Base-by-base conservation (phyloP, 1,140 invertebrate genomes). In the Drosophila pallidifrons region DNA sequence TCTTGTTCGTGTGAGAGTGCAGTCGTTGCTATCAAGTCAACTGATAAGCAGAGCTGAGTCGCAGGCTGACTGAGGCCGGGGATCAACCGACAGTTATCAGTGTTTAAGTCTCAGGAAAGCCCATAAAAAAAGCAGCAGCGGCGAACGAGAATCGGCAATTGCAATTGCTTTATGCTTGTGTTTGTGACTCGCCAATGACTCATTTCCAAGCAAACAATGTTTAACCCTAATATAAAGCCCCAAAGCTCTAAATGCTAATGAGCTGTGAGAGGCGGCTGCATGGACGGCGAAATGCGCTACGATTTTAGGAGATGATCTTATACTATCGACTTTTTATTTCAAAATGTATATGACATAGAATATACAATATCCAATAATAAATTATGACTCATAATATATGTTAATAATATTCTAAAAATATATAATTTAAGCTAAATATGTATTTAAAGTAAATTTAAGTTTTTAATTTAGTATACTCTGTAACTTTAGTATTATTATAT, bases 161-260 rank as follows among this genome's bases (percentile, higher is more conserved):
- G 82, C 75, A 71, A 72, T 78, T 75, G 75, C 66, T 78, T 72
- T 58, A 69, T 63, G 68, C 32, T 25, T 57, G 72, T 61, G 60
- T 65, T 57, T 61, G 67, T 65, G 60, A 55, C 61, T 41, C 77
- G 52, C 78, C 77, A 83, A 83, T 86, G 82, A 86, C 71, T 87
- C 79, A 86, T 73, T 76, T 75, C 32, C 46, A 65, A 41, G 41
- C 59, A 64, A 61, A 60, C 49, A 47, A 66, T 51, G 75, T 54
- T 75, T 74, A 79, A 71, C 76, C 79, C 83, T 58, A 55, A 66
- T 25, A 77, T 78, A 60, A 85, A 81, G 58, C 74, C 64, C 64
- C 69, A 47, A 52, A 64, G 58, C 74, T 64, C 46, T 8, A 63
- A 73, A 77, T 88, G 83, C 76, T 82, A 86, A 86, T 86, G 68